Percentiles rank a stretch among this genome's conserved stretches.
Conservation (phyloP, 2,797 vertebrate genomes). For the Loriculus beryllinus region DNA sequence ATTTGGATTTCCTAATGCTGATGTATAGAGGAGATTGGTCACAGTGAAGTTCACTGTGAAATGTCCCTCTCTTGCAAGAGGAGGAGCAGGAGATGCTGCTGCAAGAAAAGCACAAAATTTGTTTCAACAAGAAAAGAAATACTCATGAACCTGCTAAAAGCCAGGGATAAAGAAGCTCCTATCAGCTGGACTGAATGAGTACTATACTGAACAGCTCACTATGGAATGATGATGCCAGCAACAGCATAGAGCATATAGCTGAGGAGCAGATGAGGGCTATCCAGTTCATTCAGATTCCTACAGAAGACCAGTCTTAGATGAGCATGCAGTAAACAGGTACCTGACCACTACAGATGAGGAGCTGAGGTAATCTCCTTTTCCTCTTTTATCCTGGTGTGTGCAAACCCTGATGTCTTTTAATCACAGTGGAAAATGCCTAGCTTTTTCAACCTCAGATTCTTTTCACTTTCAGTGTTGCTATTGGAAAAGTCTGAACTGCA, state of each 20-base stretch:
- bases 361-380: background rate
- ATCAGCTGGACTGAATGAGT: background rate
- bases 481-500: background rate
- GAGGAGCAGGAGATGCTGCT: background rate
- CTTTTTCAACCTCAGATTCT: background rate
- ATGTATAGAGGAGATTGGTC: constrained; percentile 49
- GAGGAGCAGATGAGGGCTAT: background rate
- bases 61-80: background rate
- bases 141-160: background rate
- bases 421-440: too few relatives aligned
- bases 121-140: background rate
- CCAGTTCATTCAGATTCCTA: background rate
- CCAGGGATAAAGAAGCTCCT: background rate
- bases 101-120: background rate
- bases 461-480: background rate
- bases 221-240: background rate
- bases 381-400: background rate
- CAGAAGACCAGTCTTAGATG: background rate
- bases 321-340: background rate
- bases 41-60: constrained; percentile 67
- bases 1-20: constrained; percentile 5
- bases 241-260: rapidly evolving
- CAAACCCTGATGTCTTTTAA: background rate
- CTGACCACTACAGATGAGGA: background rate
- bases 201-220: background rate